These are phyloP conservation scores for Apogon hyalosoma DNA, from an alignment of 2,797 vertebrate genomes.

Conservation along the genomic window DNA sequence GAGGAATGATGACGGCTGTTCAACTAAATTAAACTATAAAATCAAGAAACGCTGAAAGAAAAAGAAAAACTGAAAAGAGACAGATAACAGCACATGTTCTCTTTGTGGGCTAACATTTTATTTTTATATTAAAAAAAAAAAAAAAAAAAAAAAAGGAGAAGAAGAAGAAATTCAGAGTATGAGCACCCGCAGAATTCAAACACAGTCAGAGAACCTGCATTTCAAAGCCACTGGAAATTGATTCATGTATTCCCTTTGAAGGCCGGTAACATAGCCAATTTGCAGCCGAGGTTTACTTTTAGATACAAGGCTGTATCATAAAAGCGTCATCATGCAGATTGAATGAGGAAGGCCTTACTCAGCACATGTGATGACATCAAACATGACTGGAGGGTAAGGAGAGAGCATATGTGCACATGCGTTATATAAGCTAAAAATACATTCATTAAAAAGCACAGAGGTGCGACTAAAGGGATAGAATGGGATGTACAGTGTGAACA, in stretches of 20 bases:
- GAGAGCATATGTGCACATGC: constrained; percentile 7
- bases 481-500: constrained; percentile 5
- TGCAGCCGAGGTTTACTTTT: constrained; percentile 60
- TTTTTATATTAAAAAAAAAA: no score
- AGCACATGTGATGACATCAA: constrained; percentile 24
- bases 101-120: constrained; percentile 39
- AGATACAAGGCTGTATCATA: constrained; percentile 44
- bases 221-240: constrained; percentile 76
- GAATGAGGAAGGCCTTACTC: constrained; percentile 38
- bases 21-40: constrained; percentile 15
- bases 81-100: constrained; percentile 22
- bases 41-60: constrained; percentile 5
- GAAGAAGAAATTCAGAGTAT: constrained; percentile 23
- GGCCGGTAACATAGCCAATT: constrained; percentile 61
- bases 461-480: constrained; percentile 7
- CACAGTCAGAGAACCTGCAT: constrained; percentile 46
- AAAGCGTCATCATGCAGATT: constrained; percentile 43
- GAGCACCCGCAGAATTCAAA: constrained; percentile 58
- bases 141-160: no score
- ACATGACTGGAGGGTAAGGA: constrained; percentile 20
- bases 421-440: constrained; percentile 41
- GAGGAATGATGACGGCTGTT: constrained; percentile 22
- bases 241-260: constrained; percentile 80
- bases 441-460: constrained; percentile 4
- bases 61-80: constrained; percentile 22